Percentiles rank a stretch among this genome's conserved stretches.
Evolutionary conservation across 1,140 invertebrate species (phyloP).

Genomic region (Pararge aegeria): DNA sequence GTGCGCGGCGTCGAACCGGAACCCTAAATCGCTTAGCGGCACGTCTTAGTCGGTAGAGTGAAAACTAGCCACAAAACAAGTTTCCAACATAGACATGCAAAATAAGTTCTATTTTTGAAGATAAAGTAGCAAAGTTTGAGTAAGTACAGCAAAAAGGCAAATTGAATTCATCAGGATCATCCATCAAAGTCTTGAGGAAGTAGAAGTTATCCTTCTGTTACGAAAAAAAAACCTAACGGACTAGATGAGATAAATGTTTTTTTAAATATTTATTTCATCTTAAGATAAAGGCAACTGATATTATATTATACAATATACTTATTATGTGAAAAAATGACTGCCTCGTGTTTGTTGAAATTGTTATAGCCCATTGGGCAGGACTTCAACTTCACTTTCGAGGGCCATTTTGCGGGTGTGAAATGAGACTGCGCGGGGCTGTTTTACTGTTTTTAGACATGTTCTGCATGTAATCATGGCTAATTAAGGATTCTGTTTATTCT

Average conservation of each 20-base stretch:
- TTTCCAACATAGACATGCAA: no score
- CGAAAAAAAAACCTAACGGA: slow-evolving; percentile 26
- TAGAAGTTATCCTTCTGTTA: slow-evolving; percentile 30
- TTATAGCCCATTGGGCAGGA: no score
- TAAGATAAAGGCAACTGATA: slow-evolving; percentile 13
- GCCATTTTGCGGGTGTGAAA: no score
- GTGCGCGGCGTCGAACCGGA: not conserved
- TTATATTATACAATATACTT: not conserved
- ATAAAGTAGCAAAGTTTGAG: slow-evolving; percentile 18
- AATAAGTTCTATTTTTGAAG: not conserved
- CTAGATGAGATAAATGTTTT: slow-evolving; percentile 26
- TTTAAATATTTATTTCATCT: slow-evolving; percentile 20
- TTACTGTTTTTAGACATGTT: no score
- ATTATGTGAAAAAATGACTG: not conserved
- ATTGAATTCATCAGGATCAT: slow-evolving; percentile 38
- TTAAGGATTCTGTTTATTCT: no score
- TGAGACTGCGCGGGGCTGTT: no score
- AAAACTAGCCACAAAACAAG: no score
- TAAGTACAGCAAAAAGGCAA: slow-evolving; percentile 29
- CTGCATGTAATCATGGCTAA: no score
- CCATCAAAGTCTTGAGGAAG: slow-evolving; percentile 37
- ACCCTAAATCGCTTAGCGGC: not conserved
- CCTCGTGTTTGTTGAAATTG: not conserved
- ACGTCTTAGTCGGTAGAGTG: not conserved
- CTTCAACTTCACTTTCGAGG: no score